A percentile compares a stretch with the other conserved stretches of the same genome.
These are phyloP conservation scores for Nysson spinosus DNA, from an alignment of 2,888 invertebrate genomes.

Conservation along the genomic window DNA sequence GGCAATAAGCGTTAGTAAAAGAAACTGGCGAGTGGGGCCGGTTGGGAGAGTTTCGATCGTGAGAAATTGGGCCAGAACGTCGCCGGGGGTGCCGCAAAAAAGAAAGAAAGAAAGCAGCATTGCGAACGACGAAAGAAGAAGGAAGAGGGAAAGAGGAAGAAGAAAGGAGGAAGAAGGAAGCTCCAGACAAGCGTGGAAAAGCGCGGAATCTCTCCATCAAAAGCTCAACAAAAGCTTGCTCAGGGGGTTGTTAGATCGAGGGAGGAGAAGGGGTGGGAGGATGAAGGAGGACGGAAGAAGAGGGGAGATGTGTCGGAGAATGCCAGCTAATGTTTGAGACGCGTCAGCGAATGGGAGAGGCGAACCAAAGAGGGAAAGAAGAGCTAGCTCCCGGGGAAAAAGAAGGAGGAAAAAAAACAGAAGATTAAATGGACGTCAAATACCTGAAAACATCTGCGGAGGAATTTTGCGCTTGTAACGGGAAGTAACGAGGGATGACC, in stretches of 20 bases:
- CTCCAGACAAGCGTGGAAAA: slow-evolving; percentile 59
- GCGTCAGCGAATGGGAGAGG: slow-evolving; percentile 49
- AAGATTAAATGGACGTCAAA: slow-evolving; percentile 25
- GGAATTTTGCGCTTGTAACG: slow-evolving; percentile 13
- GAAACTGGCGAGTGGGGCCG: slow-evolving; percentile 34
- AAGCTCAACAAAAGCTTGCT: slow-evolving; percentile 65
- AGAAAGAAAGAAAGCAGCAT: slow-evolving; percentile 12
- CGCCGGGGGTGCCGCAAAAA: slow-evolving; percentile 30
- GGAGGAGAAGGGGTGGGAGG: slow-evolving; percentile 34
- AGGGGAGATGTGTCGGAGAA: slow-evolving; percentile 49
- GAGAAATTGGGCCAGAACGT: slow-evolving; percentile 52
- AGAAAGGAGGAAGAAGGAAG: slow-evolving; percentile 28
- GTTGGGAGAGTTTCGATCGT: slow-evolving; percentile 47
- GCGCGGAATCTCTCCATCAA: slow-evolving; percentile 65
- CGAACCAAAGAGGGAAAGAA: slow-evolving; percentile 30
- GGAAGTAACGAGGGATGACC: neutral
- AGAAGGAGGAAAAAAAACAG: neutral
- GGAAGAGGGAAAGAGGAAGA: slow-evolving; percentile 2
- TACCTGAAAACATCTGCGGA: slow-evolving; percentile 28
- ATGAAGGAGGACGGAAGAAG: slow-evolving; percentile 32
- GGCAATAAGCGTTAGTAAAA: no score
- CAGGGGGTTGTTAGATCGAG: slow-evolving; percentile 46
- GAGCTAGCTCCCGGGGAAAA: neutral
- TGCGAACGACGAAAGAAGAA: slow-evolving; percentile 9
- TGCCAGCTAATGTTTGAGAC: slow-evolving; percentile 61